Conservation (phyloP, 35 echinoderm and acorn worm species). For the Apostichopus californicus region DNA sequence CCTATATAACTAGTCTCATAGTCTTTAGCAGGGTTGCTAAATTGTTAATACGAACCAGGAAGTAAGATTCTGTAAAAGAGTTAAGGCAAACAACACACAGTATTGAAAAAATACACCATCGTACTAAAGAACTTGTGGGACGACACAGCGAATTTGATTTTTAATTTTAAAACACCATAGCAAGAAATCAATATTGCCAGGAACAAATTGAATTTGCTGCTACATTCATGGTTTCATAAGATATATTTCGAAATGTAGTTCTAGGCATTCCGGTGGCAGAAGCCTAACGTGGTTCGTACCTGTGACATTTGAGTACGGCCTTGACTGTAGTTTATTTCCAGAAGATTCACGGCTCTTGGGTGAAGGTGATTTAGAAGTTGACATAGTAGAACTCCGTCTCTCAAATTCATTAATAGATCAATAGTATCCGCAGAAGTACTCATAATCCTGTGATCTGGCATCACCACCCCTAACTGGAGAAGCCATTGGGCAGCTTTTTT, state of each 20-base stretch:
- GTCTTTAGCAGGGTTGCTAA: no score
- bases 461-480: conserved; percentile 17
- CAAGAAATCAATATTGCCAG: no score
- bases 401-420: conserved; percentile 48
- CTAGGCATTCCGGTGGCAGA: not conserved
- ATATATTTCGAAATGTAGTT: not conserved
- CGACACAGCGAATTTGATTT: no score
- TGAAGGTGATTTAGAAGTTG: conserved; percentile 58
- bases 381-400: conserved; percentile 55
- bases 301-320: conserved; percentile 64
- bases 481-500: conserved; percentile 47
- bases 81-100: no score
- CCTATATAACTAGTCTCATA: no score
- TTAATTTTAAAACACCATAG: no score
- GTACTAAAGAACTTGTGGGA: no score
- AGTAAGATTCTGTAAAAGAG: no score
- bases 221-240: not conserved
- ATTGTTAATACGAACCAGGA: no score
- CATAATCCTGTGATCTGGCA: conserved; percentile 51
- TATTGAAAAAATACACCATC: no score
- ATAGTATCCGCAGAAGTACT: conserved; percentile 36
- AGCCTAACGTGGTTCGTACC: conserved; percentile 29
- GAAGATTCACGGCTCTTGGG: conserved; percentile 56
- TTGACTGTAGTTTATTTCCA: conserved; percentile 63
- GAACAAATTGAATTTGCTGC: not conserved